Conservation (phyloP, 2,113 vertebrate genomes). For the Nerophis ophidion region DNA sequence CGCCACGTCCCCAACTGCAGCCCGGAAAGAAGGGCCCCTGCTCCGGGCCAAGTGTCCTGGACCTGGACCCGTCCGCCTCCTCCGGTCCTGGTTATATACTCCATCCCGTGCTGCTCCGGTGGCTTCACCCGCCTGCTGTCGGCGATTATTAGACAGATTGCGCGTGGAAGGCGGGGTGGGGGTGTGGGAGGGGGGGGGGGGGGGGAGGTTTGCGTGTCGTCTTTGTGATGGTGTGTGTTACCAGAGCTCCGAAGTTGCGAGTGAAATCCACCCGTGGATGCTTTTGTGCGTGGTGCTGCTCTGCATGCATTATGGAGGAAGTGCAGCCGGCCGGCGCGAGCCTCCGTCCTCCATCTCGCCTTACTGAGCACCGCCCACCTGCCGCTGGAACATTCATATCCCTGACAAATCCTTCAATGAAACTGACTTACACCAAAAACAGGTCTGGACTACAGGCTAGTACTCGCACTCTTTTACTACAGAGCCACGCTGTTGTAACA, state of each 20-base stretch:
- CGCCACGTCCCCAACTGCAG: constrained; percentile 31
- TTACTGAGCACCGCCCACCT: too few relatives aligned
- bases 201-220: too few relatives aligned
- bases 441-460: too few relatives aligned
- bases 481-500: too few relatives aligned
- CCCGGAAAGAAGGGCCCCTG: constrained; percentile 11
- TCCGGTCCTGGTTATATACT: constrained; percentile 50
- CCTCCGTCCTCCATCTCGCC: constrained; percentile 3
- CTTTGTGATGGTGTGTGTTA: constrained; percentile 59
- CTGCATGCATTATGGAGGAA: constrained; percentile 69
- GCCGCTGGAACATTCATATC: too few relatives aligned
- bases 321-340: constrained; percentile 55
- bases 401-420: too few relatives aligned
- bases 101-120: constrained; percentile 6
- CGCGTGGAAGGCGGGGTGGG: constrained; percentile 57
- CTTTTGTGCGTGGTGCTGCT: constrained; percentile 33
- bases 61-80: constrained; percentile 24
- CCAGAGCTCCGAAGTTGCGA: constrained; percentile 53
- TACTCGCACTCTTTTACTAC: too few relatives aligned
- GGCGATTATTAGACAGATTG: constrained; percentile 71
- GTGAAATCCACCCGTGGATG: constrained; percentile 60
- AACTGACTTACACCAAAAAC: too few relatives aligned
- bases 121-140: constrained; percentile 78
- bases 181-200: too few relatives aligned
- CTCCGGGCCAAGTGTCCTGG: constrained; percentile 25